Base-by-base conservation (phyloP, 2,113 vertebrate genomes). In the Odontesthes bonariensis region DNA sequence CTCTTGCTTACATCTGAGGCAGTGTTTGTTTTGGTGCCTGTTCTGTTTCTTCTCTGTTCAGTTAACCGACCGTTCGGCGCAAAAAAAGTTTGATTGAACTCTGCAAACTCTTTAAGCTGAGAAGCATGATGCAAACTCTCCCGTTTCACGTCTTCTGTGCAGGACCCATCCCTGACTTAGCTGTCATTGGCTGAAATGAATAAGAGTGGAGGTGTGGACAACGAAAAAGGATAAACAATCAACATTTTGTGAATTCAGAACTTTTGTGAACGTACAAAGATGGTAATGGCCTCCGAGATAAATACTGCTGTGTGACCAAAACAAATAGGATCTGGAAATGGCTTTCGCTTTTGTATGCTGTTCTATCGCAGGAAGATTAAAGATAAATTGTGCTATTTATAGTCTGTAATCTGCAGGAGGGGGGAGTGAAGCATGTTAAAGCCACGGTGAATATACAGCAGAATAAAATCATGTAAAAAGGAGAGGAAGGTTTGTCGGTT, bases 301-400 rank as follows among this genome's bases (percentile, higher is more conserved):
- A 72, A 71, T 52, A 60, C 22, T 44, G 38, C 42, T 40, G 38
- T 53, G 55, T 16, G 0, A 53, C 31, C 65, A 74, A 88, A 86
- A 89, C 73, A 79, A 82, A 84, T 38, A 66, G 55, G 70, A 66
- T 27, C 55, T 71, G 73, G 78, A 90, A 86, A 78, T 51, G 73
- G 42, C 76, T 84, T 88, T 73, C 22, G 11, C 67, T 73, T 69
- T 80, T 88, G 78, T 75, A 70, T 86, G 13, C 69, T 75, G 72
- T 80, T 88, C 78, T 75, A 70, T 86, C 79, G 87, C 77, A 33
- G 72, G 69, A 69, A 91, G 88, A 91, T 91, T 86, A 90, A 89
- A 89, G 89, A 89, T 81, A 85, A 88, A 80, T 79, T 16, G 19
- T 6, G 74, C 83, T 92, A 89, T 88, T 86, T 86, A 92, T 91